These are phyloP conservation scores for Coenobita brevimanus DNA, from an alignment of 1,140 invertebrate genomes.

Conservation along the genomic window DNA sequence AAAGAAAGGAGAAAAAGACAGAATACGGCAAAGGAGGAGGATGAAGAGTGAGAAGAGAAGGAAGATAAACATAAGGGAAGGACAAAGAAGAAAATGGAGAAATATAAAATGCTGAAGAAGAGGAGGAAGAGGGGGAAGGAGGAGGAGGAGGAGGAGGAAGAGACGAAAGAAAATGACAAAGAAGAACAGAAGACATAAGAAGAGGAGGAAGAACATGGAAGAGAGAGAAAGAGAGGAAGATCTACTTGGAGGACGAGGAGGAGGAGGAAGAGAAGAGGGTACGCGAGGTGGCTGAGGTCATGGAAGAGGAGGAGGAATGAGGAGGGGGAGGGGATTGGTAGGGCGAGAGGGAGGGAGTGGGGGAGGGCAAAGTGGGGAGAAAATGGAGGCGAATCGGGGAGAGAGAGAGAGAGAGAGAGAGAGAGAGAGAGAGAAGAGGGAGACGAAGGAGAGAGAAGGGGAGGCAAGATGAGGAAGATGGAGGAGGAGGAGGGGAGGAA, in stretches of 20 bases:
- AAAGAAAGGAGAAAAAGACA: background rate
- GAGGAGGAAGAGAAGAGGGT: background rate
- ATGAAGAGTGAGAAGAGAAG: background rate
- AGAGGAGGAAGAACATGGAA: background rate
- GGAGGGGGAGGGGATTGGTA: background rate
- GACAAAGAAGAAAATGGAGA: constrained; percentile 1
- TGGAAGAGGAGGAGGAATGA: background rate
- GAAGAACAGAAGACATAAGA: background rate
- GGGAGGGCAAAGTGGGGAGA: no score
- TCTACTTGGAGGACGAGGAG: background rate
- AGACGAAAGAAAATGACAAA: background rate
- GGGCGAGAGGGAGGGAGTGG: no score
- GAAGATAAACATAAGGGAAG: background rate
- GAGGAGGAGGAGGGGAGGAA: no score
- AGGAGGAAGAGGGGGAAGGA: no score
- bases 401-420: no score
- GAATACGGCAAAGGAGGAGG: background rate
- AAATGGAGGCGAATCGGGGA: no score
- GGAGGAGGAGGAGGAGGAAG: no score
- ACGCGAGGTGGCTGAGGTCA: background rate
- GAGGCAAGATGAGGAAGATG: no score
- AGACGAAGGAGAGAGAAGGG: no score
- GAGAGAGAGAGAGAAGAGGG: no score
- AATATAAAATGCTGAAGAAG: background rate
- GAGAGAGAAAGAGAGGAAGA: background rate